phyloP scores from a whole-genome alignment of 2,888 invertebrate genomes.

The Lasioglossum oenotherae region DNA sequence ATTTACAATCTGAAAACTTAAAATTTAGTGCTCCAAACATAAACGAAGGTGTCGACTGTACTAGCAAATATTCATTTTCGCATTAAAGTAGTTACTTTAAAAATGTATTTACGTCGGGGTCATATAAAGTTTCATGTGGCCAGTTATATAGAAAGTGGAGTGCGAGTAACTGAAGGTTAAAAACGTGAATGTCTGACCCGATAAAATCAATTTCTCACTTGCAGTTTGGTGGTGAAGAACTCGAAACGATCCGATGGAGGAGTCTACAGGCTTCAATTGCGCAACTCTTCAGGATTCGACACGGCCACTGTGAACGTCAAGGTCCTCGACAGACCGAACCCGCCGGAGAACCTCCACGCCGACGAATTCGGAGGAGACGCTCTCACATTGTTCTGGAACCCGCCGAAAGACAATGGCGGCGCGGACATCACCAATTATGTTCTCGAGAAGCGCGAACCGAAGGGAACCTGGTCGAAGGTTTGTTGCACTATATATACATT shows the following conservation, averaged over 20 bases:
- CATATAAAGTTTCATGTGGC: no score
- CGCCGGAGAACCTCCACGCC: conserved; percentile 95
- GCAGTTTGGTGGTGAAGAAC: conserved; percentile 95
- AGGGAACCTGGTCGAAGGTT: conserved; percentile 92
- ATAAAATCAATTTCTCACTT: neutral
- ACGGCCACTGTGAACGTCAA: conserved; percentile 97
- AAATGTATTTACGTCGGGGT: no score
- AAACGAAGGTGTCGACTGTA: no score
- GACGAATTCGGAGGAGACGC: conserved; percentile 98
- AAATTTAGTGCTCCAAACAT: no score
- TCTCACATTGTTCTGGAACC: conserved; percentile 97
- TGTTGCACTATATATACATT: neutral
- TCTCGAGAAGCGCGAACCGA: conserved; percentile 96
- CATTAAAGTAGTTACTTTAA: no score
- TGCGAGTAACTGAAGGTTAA: no score
- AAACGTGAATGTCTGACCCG: no score
- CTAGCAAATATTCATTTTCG: no score
- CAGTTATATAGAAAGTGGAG: no score
- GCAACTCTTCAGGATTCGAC: conserved; percentile 98
- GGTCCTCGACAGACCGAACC: conserved; percentile 96
- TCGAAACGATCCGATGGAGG: conserved; percentile 96
- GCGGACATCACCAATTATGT: conserved; percentile 98
- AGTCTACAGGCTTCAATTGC: conserved; percentile 95
- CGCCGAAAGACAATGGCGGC: conserved; percentile 98
- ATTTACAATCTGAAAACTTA: no score